A percentile compares a stretch with the other conserved stretches of the same genome.
Conservation (phyloP, 2,888 invertebrate genomes). For the Xylophagus ater region DNA sequence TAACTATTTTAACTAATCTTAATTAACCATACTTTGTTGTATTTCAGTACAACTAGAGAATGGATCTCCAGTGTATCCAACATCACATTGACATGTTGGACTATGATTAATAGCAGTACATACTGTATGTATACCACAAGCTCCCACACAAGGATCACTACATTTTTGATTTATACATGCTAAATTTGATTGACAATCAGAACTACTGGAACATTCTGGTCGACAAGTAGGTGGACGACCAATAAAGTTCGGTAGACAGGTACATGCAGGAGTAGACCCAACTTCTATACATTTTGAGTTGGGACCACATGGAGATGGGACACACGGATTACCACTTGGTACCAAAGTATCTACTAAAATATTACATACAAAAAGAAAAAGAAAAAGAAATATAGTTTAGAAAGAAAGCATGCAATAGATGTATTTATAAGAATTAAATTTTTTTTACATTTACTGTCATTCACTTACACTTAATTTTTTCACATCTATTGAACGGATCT, state of each 20-base stretch:
- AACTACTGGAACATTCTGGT: constrained; percentile 61
- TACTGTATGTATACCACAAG: constrained; percentile 61
- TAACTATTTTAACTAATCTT: not conserved
- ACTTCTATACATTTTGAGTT: constrained; percentile 71
- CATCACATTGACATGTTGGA: constrained; percentile 62
- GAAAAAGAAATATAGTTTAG: constrained; percentile 11
- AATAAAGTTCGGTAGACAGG: constrained; percentile 64
- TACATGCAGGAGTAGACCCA: constrained; percentile 69
- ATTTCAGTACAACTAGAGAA: constrained; percentile 56
- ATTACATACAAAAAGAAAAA: constrained; percentile 15
- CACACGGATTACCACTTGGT: constrained; percentile 62
- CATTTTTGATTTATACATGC: constrained; percentile 72
- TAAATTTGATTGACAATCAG: constrained; percentile 61
- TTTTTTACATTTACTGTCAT: not conserved
- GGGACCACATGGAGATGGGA: constrained; percentile 75
- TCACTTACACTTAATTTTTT: constrained; percentile 50
- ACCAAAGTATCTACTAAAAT: constrained; percentile 37
- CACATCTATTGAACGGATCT: constrained; percentile 65
- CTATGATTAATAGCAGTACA: constrained; percentile 69
- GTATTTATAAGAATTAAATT: constrained; percentile 7
- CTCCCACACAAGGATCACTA: constrained; percentile 65
- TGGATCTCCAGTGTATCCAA: constrained; percentile 67
- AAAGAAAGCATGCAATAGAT: constrained; percentile 9
- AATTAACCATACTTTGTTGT: constrained; percentile 37
- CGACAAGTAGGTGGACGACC: constrained; percentile 79